These are phyloP conservation scores for Argyrosomus japonicus DNA, from an alignment of 2,113 vertebrate species.

Conservation along the genomic window DNA sequence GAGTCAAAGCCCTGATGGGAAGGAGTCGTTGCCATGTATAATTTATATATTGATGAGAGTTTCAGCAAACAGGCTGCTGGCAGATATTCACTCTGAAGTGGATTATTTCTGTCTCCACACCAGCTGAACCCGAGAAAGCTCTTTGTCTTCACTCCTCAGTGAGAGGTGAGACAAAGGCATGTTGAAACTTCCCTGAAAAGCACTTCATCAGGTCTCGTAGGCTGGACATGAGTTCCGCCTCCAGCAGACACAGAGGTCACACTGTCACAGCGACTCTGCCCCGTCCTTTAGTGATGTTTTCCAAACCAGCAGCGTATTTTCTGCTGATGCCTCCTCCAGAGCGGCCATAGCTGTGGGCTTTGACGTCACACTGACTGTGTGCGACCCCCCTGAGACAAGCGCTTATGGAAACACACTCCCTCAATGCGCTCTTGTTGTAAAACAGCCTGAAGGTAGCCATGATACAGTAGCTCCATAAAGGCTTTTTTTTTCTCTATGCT, in stretches of 20 bases:
- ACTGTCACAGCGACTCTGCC: not conserved
- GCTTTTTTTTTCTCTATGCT: conserved; percentile 2
- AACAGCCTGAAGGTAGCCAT: conserved; percentile 63
- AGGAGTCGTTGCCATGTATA: not conserved
- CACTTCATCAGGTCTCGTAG: conserved; percentile 3
- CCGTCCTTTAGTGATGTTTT: conserved; percentile 23
- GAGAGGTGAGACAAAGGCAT: not conserved
- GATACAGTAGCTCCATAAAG: conserved; percentile 53
- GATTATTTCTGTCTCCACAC: not conserved
- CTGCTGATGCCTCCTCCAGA: conserved; percentile 27
- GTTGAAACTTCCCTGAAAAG: not conserved
- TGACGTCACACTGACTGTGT: conserved; percentile 52
- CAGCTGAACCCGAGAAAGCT: not conserved
- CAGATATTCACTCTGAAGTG: not conserved
- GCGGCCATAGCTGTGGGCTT: conserved; percentile 21
- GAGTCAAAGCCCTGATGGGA: not conserved
- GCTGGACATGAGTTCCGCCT: not conserved
- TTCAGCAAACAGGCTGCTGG: not conserved
- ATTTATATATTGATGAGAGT: not conserved
- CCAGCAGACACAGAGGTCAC: conserved; percentile 19
- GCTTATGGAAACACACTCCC: conserved; percentile 41
- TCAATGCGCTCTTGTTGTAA: conserved; percentile 66
- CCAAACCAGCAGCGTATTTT: conserved; percentile 29
- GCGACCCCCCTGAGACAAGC: conserved; percentile 34
- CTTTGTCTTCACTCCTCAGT: not conserved